A percentile compares a stretch with the other conserved stretches of the same genome.
Conservation (phyloP, 2,113 vertebrate species). For the Pungitius pungitius region DNA sequence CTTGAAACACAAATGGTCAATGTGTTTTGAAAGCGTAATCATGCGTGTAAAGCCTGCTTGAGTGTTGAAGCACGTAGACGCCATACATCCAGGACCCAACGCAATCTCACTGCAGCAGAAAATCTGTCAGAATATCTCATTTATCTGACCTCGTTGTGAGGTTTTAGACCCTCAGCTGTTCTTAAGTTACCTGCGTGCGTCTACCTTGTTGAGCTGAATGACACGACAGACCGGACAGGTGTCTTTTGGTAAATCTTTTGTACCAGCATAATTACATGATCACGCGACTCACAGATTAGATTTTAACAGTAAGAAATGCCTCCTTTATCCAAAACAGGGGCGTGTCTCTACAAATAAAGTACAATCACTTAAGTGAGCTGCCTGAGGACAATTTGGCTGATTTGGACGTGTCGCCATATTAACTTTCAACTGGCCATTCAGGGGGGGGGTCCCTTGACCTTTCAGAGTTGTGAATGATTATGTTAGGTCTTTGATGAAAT, state of each 20-base stretch:
- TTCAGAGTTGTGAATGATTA: too few relatives aligned
- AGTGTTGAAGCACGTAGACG: slow-evolving; percentile 7
- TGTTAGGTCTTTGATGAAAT: too few relatives aligned
- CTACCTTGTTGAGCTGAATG: slow-evolving; percentile 4
- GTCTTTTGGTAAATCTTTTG: neutral
- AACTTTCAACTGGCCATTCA: neutral
- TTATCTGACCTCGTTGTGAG: slow-evolving; percentile 32
- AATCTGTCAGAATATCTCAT: neutral
- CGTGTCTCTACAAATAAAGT: neutral
- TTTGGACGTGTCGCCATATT: neutral
- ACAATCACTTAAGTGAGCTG: neutral
- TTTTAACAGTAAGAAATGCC: neutral
- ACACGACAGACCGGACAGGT: slow-evolving; percentile 2
- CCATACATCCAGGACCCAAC: slow-evolving; percentile 32
- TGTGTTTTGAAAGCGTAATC: slow-evolving; percentile 29
- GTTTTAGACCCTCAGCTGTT: neutral
- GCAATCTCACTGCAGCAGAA: slow-evolving; percentile 18
- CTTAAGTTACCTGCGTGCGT: neutral
- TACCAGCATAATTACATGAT: slow-evolving; percentile 11
- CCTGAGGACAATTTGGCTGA: neutral
- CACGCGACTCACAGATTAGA: neutral
- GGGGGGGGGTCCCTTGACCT: too few relatives aligned
- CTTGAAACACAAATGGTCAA: slow-evolving; percentile 19
- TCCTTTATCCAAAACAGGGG: neutral
- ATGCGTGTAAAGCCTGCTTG: slow-evolving; percentile 36